These are phyloP conservation scores for Drosophila kuntzei DNA, from an alignment of 2,888 invertebrate species.

Conservation along the genomic window DNA sequence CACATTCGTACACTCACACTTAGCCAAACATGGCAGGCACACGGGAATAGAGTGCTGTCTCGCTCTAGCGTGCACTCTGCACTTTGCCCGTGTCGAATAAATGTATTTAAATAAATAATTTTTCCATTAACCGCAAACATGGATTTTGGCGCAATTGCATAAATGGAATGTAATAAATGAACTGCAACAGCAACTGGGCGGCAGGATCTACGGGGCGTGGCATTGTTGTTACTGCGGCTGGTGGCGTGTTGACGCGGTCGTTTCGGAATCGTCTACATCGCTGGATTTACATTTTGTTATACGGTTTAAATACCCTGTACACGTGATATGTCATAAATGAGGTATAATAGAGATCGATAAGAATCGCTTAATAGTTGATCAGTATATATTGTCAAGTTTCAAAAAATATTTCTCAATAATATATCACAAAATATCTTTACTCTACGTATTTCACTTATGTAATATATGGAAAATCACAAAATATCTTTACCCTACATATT, in stretches of 20 bases:
- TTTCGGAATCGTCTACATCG: constrained; percentile 28
- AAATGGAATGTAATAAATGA: constrained; percentile 76
- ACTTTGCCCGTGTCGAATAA: constrained; percentile 59
- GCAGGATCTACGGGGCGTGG: constrained; percentile 4
- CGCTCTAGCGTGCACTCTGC: constrained; percentile 21
- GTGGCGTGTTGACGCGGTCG: constrained; percentile 70
- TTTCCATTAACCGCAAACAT: constrained; percentile 78
- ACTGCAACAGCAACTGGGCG: constrained; percentile 46
- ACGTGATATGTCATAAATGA: background rate
- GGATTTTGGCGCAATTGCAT: constrained; percentile 76
- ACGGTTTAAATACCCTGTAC: constrained; percentile 17
- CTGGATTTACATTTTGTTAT: constrained; percentile 32
- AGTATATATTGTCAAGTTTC: background rate
- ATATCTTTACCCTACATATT: too few species aligned
- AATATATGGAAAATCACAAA: too few species aligned
- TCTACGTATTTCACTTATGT: too few species aligned
- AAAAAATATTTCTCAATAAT: background rate
- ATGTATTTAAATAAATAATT: constrained; percentile 79
- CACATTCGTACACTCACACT: background rate
- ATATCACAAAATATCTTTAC: too few species aligned
- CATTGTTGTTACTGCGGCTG: constrained; percentile 20
- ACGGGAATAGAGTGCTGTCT: background rate
- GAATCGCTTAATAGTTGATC: background rate
- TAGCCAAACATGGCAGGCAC: background rate
- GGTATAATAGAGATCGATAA: background rate